Conservation (phyloP, 1,140 invertebrate genomes). For the Bombyx mandarina region DNA sequence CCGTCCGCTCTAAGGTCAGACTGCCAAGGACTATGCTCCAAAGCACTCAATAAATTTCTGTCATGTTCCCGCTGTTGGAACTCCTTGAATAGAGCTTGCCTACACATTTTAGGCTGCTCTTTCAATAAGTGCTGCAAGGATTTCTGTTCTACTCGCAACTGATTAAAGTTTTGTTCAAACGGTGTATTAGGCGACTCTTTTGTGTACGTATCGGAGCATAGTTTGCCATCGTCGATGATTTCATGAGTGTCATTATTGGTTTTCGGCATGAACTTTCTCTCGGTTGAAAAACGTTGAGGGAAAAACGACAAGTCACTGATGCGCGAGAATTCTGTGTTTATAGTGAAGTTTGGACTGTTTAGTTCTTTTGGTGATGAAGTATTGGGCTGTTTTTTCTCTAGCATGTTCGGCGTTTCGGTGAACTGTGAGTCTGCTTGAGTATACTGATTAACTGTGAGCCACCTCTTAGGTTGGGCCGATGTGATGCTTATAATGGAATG, state of each 20-base stretch:
- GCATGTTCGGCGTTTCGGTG: constrained; percentile 30
- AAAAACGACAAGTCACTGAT: constrained; percentile 63
- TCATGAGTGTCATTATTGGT: constrained; percentile 52
- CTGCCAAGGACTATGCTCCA: constrained; percentile 44
- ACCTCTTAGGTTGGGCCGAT: constrained; percentile 41
- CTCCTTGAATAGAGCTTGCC: constrained; percentile 51
- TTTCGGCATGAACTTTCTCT: constrained; percentile 51
- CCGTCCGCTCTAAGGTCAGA: constrained; percentile 32
- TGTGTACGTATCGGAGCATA: constrained; percentile 62
- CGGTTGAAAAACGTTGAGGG: constrained; percentile 64
- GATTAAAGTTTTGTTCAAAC: constrained; percentile 24
- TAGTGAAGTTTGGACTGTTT: constrained; percentile 59
- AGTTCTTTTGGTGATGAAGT: constrained; percentile 62
- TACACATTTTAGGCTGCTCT: constrained; percentile 42
- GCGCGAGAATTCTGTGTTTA: constrained; percentile 58
- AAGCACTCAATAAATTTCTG: constrained; percentile 20
- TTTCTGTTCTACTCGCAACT: constrained; percentile 21
- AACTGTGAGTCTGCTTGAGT: constrained; percentile 21
- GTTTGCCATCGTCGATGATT: constrained; percentile 41
- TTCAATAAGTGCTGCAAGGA: constrained; percentile 24
- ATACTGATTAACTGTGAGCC: constrained; percentile 32
- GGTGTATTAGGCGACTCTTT: constrained; percentile 62
- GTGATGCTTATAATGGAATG: constrained; percentile 49
- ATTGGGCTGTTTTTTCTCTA: constrained; percentile 50
- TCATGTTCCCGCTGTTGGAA: constrained; percentile 30